Base-by-base conservation (phyloP, 2,113 vertebrate species). In the Pterocles orientalis region DNA sequence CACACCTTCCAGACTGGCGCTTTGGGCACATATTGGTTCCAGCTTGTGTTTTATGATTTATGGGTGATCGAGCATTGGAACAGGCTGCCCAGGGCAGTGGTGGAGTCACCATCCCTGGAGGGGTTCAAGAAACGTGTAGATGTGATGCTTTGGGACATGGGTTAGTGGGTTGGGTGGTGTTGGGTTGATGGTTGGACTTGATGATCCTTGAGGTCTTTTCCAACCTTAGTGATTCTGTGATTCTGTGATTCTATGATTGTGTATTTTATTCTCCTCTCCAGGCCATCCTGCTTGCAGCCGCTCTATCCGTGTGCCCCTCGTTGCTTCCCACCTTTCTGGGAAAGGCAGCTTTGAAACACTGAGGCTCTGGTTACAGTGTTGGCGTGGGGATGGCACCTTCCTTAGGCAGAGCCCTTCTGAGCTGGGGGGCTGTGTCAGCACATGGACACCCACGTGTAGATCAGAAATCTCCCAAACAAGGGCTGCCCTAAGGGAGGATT, bases 381-480 rank as follows among this genome's bases (percentile, higher is more conserved):
- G 29, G 60, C 1, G 2, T 31, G 13, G 26, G 7, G 8, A 29
- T 26, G 8, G 16, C 6, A 1, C 18, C 53, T 78, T 71, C 20
- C 85, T 54, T 34, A 69, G 68, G 34, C 29, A 95, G 66, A 85
- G 26, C 34, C 15, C 23, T 56, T 29, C 41, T 25, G 26, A 77
- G 21, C 12, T 36, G 17, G 10, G 72, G 72, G 24, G 17, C 29
- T 23, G 28, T 23, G 19, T 21, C n/a, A 69, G n/a, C 61, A 75
- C 48, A 29, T 10, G 28, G 75, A n/a, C 2, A 2, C 18, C 10
- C 34, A 47, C 3, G 2, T 0, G 9, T 21, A 72, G 21, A 34
- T 65, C 28, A 89, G 28, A 34, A 48, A 18, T 31, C n/a, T 45
- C 26, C 34, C 29, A 68, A 89, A 39, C 26, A 69, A 65, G 20